These are phyloP conservation scores for Pristionchus fissidentatus DNA, from an alignment of 2,888 invertebrate species.

Conservation along the genomic window DNA sequence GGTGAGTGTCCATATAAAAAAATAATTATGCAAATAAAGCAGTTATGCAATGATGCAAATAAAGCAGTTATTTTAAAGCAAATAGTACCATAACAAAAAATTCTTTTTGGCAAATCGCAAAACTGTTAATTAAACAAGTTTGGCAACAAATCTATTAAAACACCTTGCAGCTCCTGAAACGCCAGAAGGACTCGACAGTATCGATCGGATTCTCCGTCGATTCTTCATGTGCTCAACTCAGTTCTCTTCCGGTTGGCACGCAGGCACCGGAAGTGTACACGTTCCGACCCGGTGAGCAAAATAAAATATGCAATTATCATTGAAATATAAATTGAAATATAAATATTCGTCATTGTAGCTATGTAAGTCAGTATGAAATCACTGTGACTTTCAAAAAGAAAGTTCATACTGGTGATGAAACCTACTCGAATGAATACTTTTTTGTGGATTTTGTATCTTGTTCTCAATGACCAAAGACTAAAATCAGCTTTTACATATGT, in stretches of 20 bases:
- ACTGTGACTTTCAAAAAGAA: background rate
- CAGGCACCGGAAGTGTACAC: conserved; percentile 43
- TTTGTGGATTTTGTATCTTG: background rate
- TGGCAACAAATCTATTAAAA: background rate
- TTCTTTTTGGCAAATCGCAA: too few relatives aligned
- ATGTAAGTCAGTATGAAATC: background rate
- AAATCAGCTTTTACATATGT: too few relatives aligned
- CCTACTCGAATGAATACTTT: background rate
- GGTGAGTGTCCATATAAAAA: conserved; percentile 37
- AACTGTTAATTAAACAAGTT: background rate
- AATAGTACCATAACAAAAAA: background rate
- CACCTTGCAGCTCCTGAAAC: conserved; percentile 11
- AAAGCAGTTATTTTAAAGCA: background rate
- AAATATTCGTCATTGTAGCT: background rate
- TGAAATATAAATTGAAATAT: background rate
- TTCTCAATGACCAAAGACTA: background rate
- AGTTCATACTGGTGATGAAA: background rate
- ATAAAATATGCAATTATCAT: background rate
- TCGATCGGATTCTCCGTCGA: conserved; percentile 44
- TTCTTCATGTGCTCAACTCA: conserved; percentile 34
- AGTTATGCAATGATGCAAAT: background rate
- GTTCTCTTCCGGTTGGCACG: background rate
- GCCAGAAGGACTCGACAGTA: background rate
- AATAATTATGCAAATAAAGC: too few relatives aligned
- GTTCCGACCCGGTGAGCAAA: conserved; percentile 30